Base-by-base conservation (phyloP, 2,888 invertebrate species). In the Hypomecis atomaria region DNA sequence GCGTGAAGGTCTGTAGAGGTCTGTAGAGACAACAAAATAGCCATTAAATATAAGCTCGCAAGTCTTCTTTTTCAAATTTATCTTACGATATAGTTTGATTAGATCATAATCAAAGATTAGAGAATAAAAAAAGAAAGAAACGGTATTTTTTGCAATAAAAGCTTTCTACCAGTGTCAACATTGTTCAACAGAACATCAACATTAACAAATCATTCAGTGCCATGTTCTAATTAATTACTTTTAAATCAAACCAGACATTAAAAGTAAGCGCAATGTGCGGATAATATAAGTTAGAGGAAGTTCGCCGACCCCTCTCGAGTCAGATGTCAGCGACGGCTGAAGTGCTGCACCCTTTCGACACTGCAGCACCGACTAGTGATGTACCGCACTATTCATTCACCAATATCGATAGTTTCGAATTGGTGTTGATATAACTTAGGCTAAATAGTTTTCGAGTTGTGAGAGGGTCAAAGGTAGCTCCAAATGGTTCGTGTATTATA, bases 321-420 rank as follows among this genome's bases (percentile, higher is more conserved):
- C 85, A 84, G 85, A 86, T 87, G 87, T 85, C 89, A 86, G 87
- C 81, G 83, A 78, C 78, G 78, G 71, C 84, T 86, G 83, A 86
- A 88, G 86, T 82, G 84, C 87, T 86, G 87, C 89, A 87, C 89
- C 89, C 90, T 90, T 88, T 89, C 90, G 89, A 89, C 89, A 89
- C 84, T 87, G 89, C 86, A 86, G 87, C 86, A 86, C 82, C 84
- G 69, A 64, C 23, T 79, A 89, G 89, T 73, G 85, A 77, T 76
- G 88, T 59, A 57, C 13, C 50, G 23, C 23, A 23, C 23, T 23
- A 23, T 2, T 23, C 23, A 23, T 2, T 23, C 23, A 23, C 23
- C 23, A 23, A 23, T 23, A 23, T 23, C 23, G 23, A 23, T 23
- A 23, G 23, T 23, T 23, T 59, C 9, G 1, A 9, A 4, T 50